Conservation (phyloP, 2,888 invertebrate species). For the Plagodis pulveraria region DNA sequence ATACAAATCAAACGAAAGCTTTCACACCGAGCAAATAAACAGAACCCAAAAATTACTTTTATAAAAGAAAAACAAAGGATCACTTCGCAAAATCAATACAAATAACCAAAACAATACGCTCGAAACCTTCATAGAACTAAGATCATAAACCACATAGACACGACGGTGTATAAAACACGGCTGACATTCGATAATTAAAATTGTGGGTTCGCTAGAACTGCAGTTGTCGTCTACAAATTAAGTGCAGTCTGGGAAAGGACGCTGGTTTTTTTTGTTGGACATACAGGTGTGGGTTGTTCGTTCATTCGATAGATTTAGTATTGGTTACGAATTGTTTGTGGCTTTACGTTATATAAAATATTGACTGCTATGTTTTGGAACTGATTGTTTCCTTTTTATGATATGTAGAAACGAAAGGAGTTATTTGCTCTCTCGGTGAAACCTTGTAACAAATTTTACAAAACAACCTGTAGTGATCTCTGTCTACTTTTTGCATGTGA, state of each 20-base stretch:
- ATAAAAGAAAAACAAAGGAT: slow-evolving; percentile 4
- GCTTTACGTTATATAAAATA: too few relatives aligned
- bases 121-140: slow-evolving; percentile 23
- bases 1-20: too few relatives aligned
- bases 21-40: too few relatives aligned
- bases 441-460: too few relatives aligned
- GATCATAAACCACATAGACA: slow-evolving; percentile 17
- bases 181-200: slow-evolving; percentile 44
- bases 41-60: neutral
- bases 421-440: too few relatives aligned
- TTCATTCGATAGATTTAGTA: slow-evolving; percentile 2
- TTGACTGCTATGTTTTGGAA: too few relatives aligned
- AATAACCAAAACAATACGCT: slow-evolving; percentile 13
- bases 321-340: neutral
- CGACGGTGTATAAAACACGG: slow-evolving; percentile 6
- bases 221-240: slow-evolving; percentile 54
- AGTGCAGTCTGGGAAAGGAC: slow-evolving; percentile 37
- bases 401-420: too few relatives aligned
- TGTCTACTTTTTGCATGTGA: too few relatives aligned
- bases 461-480: too few relatives aligned
- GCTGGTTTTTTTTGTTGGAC: slow-evolving; percentile 36
- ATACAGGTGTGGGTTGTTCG: slow-evolving; percentile 34
- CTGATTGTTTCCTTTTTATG: too few relatives aligned
- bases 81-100: slow-evolving; percentile 19
- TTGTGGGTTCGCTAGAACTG: slow-evolving; percentile 35